Base-by-base conservation (phyloP, 2,113 vertebrate species). In the Phylloscopus trochiloides region DNA sequence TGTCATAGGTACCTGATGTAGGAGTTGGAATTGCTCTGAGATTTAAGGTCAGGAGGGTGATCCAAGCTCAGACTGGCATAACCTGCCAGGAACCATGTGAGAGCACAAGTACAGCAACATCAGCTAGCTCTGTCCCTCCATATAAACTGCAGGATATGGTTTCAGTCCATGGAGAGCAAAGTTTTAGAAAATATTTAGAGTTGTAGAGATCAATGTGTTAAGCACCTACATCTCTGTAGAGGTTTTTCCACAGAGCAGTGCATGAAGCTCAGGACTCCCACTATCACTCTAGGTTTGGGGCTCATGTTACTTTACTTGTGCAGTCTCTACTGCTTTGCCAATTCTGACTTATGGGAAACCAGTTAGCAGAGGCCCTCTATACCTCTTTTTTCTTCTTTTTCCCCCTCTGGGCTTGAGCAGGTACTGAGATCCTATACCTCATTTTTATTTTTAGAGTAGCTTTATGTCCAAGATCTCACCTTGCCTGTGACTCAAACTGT, bases 341-440 rank as follows among this genome's bases (percentile, higher is more conserved):
- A 4, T 70, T 29, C 20, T 61, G n/a, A 68, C 22, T 76, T 62
- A 47, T 13, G 20, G 7, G 13, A 8, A 16, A 52, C 4, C 12
- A n/a, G 10, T 54, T 62, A 77, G 10, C 34, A 59, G 26, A 90
- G 12, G 2, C 4, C 29, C 68, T 68, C 48, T 70, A 12, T 11
- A 20, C 2, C 3, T 62, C 21, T 61, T 57, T 63, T 34, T n/a
- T 18, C 7, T 43, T 57, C 29, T 26, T 40, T 36, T 51, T 6
- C 2, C 2, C 2, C 2, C 12, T 29, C 22, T 36, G 50, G 6
- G 1, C 3, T 6, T 73, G 25, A 80, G 19, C 11, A 76, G 24
- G 24, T 54, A 15, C 22, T 73, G 32, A 62, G 40, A 76, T 26
- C 6, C 13, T 57, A 66, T 29, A 47, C 4, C 7, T 72, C 17